phyloP scores from a whole-genome alignment of 2,113 vertebrate genomes.

The Mesocricetus auratus region DNA sequence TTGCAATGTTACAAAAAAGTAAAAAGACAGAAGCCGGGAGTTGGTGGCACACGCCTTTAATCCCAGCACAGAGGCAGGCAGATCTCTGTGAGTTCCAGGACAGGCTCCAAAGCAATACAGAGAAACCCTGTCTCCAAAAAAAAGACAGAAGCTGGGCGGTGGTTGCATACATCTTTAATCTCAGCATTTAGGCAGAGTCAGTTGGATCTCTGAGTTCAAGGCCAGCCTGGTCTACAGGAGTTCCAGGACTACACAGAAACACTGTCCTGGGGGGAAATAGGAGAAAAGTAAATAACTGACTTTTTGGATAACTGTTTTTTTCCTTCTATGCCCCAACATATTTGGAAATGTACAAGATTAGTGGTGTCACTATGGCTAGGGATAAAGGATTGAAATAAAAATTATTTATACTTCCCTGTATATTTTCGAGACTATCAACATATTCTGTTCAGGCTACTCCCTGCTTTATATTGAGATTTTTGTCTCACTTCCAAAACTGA shows the following conservation, averaged over 20 bases:
- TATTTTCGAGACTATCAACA: background rate
- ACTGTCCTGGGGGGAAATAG: background rate
- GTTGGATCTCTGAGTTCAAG: background rate
- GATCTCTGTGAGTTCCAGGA: too few relatives aligned
- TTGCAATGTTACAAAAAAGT: too few relatives aligned
- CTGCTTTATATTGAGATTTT: background rate
- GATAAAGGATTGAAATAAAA: background rate
- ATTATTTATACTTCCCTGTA: background rate
- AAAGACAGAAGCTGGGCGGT: background rate
- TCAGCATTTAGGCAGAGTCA: background rate
- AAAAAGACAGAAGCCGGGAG: too few relatives aligned
- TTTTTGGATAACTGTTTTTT: conserved; percentile 36
- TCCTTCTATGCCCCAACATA: background rate
- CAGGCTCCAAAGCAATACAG: too few relatives aligned
- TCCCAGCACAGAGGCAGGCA: background rate
- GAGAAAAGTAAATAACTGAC: conserved; percentile 15
- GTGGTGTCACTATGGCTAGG: background rate
- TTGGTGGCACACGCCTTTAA: too few relatives aligned
- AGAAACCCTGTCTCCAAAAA: background rate
- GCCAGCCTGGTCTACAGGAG: background rate
- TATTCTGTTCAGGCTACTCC: conserved; percentile 1
- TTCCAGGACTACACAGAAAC: background rate
- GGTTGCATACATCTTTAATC: background rate
- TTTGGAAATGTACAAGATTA: background rate
- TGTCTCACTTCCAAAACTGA: conserved; percentile 59